Percentiles rank a stretch among this genome's conserved stretches.
Conservation (phyloP, 37 sponge, comb jelly and placozoan genomes). For the Eunapius fragilis region DNA sequence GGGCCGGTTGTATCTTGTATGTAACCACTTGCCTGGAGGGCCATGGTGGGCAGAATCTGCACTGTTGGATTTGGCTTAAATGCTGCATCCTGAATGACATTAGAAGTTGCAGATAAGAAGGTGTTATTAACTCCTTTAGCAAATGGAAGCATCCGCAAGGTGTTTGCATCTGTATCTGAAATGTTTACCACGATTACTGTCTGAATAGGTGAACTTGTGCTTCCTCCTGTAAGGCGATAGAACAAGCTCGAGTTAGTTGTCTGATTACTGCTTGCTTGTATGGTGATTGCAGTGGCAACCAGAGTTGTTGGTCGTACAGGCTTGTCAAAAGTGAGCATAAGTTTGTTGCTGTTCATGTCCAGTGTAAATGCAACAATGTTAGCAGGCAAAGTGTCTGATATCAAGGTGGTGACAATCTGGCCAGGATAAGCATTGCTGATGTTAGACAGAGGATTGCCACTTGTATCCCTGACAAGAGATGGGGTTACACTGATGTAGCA, state of each 20-base stretch:
- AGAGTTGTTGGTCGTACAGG: constrained; percentile 75
- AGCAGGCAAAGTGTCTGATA: constrained; percentile 69
- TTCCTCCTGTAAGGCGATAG: constrained; percentile 61
- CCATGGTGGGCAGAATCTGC: constrained; percentile 42
- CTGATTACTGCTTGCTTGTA: constrained; percentile 67
- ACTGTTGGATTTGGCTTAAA: constrained; percentile 57
- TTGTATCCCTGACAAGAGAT: constrained; percentile 52
- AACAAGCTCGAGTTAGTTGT: constrained; percentile 8
- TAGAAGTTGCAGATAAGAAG: constrained; percentile 51
- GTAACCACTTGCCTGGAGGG: constrained; percentile 26
- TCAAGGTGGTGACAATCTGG: constrained; percentile 63
- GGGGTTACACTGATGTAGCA: constrained; percentile 67
- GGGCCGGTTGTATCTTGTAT: constrained; percentile 72
- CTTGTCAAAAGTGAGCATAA: constrained; percentile 81
- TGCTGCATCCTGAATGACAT: constrained; percentile 73
- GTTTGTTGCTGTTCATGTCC: constrained; percentile 49
- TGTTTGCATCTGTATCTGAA: constrained; percentile 46
- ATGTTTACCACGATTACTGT: constrained; percentile 63
- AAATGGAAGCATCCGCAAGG: constrained; percentile 61
- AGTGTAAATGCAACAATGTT: constrained; percentile 55
- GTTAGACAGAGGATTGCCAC: constrained; percentile 46
- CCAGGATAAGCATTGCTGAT: constrained; percentile 69
- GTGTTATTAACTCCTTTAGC: constrained; percentile 59
- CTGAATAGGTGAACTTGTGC: constrained; percentile 24
- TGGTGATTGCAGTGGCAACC: constrained; percentile 67